A percentile compares a stretch with the other conserved stretches of the same genome.
phyloP scores from a whole-genome alignment of 2,888 invertebrate genomes.

The Drosophila hamatofila region DNA sequence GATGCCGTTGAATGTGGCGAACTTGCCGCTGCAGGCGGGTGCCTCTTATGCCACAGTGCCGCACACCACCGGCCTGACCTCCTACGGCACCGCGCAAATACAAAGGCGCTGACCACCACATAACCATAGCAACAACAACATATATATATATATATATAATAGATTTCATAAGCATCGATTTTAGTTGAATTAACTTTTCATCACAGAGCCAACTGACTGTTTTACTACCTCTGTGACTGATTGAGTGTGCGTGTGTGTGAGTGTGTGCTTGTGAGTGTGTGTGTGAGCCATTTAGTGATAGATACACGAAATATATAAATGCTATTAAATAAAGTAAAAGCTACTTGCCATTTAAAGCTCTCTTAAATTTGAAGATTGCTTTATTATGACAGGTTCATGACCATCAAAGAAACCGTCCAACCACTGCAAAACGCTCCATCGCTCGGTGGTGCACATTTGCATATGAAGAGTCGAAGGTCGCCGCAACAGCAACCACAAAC shows the following conservation, averaged over 20 bases:
- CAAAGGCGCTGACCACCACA: constrained; percentile 65
- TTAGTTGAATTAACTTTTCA: constrained; percentile 32
- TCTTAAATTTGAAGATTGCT: constrained; percentile 12
- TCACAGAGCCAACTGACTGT: constrained; percentile 39
- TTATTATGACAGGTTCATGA: constrained; percentile 28
- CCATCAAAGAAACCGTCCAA: constrained; percentile 1
- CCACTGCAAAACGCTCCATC: constrained; percentile 23
- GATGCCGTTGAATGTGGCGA: constrained; percentile 76
- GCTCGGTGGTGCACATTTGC: constrained; percentile 57
- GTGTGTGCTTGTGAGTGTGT: constrained; percentile 8
- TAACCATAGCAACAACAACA: not conserved
- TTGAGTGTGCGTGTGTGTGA: not conserved
- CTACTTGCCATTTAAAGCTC: constrained; percentile 66
- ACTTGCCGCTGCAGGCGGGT: constrained; percentile 80
- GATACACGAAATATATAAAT: constrained; percentile 26
- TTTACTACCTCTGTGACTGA: constrained; percentile 18
- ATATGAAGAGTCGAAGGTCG: constrained; percentile 53
- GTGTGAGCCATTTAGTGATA: constrained; percentile 38
- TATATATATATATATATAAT: constrained; percentile 1
- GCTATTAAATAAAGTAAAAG: constrained; percentile 68
- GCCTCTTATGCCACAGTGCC: constrained; percentile 77
- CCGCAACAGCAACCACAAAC: not conserved
- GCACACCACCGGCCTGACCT: constrained; percentile 74
- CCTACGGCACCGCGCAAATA: constrained; percentile 80
- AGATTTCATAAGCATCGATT: constrained; percentile 32